phyloP scores from a whole-genome alignment of 30 jellyfish, hydroid and myxozoan species.

The Cassiopea xamachana region DNA sequence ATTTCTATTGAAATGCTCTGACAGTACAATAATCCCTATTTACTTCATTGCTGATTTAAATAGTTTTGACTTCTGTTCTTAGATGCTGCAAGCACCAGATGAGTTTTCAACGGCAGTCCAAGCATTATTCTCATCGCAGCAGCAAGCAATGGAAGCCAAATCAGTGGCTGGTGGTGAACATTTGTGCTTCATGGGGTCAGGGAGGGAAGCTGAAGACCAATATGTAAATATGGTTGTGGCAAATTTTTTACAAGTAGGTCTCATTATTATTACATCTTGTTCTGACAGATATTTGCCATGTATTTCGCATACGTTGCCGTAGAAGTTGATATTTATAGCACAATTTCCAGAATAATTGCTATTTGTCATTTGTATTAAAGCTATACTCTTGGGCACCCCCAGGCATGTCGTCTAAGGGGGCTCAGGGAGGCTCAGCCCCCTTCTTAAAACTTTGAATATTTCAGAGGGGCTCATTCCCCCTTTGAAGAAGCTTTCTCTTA shows the following conservation, averaged over 20 bases:
- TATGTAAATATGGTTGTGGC: conserved; percentile 99
- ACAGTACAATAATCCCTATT: background rate
- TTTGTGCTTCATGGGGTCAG: conserved; percentile 97
- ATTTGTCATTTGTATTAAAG: too few relatives aligned
- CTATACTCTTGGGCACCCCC: too few relatives aligned
- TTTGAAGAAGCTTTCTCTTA: too few relatives aligned
- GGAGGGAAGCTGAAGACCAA: conserved; percentile 97
- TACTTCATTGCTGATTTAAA: background rate
- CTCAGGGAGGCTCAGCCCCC: too few relatives aligned
- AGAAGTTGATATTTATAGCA: too few relatives aligned
- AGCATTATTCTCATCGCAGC: conserved; percentile 96
- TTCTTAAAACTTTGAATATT: too few relatives aligned
- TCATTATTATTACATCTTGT: too few relatives aligned
- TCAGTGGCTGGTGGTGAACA: conserved; percentile 97
- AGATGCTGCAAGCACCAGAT: conserved; percentile 98
- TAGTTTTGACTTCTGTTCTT: background rate
- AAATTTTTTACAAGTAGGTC: conserved; percentile 87
- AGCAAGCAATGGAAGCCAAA: conserved; percentile 97
- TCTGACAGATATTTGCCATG: too few relatives aligned
- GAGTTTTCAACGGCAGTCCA: conserved; percentile 93
- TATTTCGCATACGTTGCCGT: too few relatives aligned
- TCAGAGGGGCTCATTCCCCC: too few relatives aligned
- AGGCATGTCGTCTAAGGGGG: too few relatives aligned
- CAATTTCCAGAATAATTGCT: too few relatives aligned
- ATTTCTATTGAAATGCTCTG: background rate